Conservation (phyloP, 2,113 vertebrate genomes). For the Phyllopteryx taeniolatus region DNA sequence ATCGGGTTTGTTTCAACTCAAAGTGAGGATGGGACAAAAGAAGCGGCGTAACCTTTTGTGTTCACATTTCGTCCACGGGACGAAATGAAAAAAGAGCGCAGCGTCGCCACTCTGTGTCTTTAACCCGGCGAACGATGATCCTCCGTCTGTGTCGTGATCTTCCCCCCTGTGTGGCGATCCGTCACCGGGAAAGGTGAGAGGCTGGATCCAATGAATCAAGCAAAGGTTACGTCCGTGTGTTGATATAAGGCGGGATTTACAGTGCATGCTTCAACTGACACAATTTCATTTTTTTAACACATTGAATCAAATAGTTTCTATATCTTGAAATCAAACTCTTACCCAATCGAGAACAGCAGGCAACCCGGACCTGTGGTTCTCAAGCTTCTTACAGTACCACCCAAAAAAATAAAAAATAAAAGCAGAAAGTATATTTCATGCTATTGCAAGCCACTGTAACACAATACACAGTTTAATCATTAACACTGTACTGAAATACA, state of each 20-base stretch:
- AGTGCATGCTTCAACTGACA: background rate
- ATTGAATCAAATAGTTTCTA: too few relatives aligned
- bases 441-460: too few relatives aligned
- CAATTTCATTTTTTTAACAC: background rate
- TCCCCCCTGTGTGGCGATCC: background rate
- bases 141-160: background rate
- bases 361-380: too few relatives aligned
- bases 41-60: background rate
- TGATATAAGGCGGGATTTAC: background rate
- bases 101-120: background rate
- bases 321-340: too few relatives aligned
- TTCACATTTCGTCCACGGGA: background rate
- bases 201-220: background rate
- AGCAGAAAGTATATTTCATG: too few relatives aligned
- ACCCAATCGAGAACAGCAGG: too few relatives aligned
- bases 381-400: too few relatives aligned
- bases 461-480: too few relatives aligned
- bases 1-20: background rate
- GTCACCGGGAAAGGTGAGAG: slow-evolving; percentile 2
- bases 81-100: background rate
- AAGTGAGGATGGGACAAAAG: background rate
- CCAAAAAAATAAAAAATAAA: too few relatives aligned
- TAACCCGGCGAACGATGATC: background rate
- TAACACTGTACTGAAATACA: too few relatives aligned
- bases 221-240: background rate